phyloP scores from a whole-genome alignment of 2,888 invertebrate genomes.

The Acleris laterana region DNA sequence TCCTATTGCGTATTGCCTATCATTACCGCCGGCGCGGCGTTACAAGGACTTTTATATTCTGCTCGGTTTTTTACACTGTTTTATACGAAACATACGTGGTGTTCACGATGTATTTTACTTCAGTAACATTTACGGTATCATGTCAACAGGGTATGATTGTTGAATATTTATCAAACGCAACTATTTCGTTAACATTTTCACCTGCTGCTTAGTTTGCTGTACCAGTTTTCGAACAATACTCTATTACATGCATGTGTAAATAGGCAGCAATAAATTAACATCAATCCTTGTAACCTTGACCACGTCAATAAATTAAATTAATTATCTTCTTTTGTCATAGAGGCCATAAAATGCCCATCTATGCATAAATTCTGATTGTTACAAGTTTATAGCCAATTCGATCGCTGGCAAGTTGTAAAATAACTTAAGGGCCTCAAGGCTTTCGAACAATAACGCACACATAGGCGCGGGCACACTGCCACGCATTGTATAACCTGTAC shows the following conservation, averaged over 20 bases:
- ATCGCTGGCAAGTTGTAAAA: conserved; percentile 70
- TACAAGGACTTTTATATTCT: conserved; percentile 50
- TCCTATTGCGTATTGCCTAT: conserved; percentile 49
- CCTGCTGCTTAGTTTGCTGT: neutral
- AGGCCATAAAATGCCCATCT: conserved; percentile 61
- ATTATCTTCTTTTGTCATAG: conserved; percentile 61
- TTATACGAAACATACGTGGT: conserved; percentile 8
- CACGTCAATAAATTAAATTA: conserved; percentile 63
- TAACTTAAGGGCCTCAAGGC: conserved; percentile 70
- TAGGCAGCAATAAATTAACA: conserved; percentile 44
- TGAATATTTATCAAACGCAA: neutral
- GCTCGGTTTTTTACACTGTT: conserved; percentile 28
- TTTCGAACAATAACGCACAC: conserved; percentile 55
- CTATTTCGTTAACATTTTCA: neutral
- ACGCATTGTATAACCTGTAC: conserved; percentile 53
- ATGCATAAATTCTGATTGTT: conserved; percentile 72
- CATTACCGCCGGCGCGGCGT: conserved; percentile 40
- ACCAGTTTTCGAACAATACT: conserved; percentile 13
- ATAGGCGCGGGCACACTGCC: conserved; percentile 50
- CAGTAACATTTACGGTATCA: neutral
- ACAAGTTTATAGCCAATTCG: conserved; percentile 73
- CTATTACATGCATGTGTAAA: neutral
- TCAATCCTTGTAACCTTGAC: conserved; percentile 62
- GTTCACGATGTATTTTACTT: conserved; percentile 5
- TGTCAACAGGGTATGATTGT: neutral